Conservation (phyloP, 2,797 vertebrate genomes). For the Salarias fasciatus region DNA sequence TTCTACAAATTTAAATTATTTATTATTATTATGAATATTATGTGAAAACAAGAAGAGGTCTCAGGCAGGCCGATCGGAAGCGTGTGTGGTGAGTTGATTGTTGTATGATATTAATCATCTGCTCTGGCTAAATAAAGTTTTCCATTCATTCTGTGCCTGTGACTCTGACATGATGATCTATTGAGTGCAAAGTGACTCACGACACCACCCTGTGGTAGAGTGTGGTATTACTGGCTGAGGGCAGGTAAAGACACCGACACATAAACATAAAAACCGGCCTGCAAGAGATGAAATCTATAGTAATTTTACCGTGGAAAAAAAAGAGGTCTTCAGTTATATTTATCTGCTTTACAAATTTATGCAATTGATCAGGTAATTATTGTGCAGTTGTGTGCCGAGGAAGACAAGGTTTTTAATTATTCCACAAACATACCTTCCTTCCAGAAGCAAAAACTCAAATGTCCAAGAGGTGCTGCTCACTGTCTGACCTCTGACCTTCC, state of each 20-base stretch:
- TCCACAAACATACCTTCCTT: no score
- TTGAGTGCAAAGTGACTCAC: not conserved
- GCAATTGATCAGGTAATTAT: no score
- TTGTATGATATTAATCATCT: slow-evolving; percentile 73
- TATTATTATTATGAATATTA: slow-evolving; percentile 74
- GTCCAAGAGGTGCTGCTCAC: not conserved
- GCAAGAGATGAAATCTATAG: no score
- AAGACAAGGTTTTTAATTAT: no score
- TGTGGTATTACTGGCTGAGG: no score
- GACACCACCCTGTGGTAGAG: no score
- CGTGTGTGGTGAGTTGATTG: slow-evolving; percentile 38
- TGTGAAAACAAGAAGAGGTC: slow-evolving; percentile 59
- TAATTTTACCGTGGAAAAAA: no score
- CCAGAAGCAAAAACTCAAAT: not conserved
- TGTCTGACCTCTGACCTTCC: slow-evolving; percentile 16
- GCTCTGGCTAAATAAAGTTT: slow-evolving; percentile 87
- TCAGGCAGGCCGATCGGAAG: slow-evolving; percentile 64
- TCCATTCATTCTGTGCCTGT: slow-evolving; percentile 68
- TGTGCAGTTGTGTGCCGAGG: no score
- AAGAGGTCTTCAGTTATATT: no score
- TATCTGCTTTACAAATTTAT: no score
- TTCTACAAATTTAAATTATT: slow-evolving; percentile 84
- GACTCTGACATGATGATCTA: not conserved
- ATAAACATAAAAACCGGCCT: no score
- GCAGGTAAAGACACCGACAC: no score